phyloP scores from a whole-genome alignment of 2,888 invertebrate species.

The Junonia oenone region DNA sequence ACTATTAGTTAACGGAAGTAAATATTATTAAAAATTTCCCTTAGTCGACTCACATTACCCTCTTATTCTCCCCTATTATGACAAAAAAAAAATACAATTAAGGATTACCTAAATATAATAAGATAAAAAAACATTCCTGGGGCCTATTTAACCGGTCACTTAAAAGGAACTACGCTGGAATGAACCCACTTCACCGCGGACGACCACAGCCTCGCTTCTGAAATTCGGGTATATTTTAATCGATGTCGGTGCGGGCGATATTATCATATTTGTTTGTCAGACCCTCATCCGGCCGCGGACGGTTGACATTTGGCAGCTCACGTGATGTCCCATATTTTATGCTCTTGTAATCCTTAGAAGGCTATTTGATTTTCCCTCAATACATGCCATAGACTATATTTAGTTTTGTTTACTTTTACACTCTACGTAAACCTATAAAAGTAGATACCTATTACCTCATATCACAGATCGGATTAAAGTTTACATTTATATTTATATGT shows the following conservation, averaged over 20 bases:
- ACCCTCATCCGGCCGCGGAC: conserved; percentile 27
- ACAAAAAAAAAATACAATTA: too few relatives aligned
- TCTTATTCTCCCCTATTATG: too few relatives aligned
- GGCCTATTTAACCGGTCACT: neutral
- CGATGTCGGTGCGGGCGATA: conserved; percentile 1
- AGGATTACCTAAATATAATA: too few relatives aligned
- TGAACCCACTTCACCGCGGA: neutral
- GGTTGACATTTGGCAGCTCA: conserved; percentile 21
- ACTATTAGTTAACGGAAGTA: too few relatives aligned
- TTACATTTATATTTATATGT: too few relatives aligned
- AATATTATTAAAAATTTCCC: too few relatives aligned
- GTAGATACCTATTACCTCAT: too few relatives aligned
- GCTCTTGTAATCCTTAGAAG: conserved; percentile 2
- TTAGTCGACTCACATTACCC: too few relatives aligned
- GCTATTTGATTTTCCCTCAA: neutral
- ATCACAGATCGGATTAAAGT: too few relatives aligned
- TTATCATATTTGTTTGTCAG: conserved; percentile 33
- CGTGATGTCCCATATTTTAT: conserved; percentile 21
- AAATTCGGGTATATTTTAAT: conserved; percentile 11
- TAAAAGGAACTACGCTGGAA: neutral
- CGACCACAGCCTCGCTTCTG: conserved; percentile 1
- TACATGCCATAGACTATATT: neutral
- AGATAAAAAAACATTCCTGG: conserved; percentile 5
- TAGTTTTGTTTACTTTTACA: neutral
- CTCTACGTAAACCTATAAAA: too few relatives aligned